Percentiles rank a stretch among this genome's conserved stretches.
These are phyloP conservation scores for Cataglyphis rosenhaueri DNA, from an alignment of 2,888 invertebrate genomes.

Conservation along the genomic window DNA sequence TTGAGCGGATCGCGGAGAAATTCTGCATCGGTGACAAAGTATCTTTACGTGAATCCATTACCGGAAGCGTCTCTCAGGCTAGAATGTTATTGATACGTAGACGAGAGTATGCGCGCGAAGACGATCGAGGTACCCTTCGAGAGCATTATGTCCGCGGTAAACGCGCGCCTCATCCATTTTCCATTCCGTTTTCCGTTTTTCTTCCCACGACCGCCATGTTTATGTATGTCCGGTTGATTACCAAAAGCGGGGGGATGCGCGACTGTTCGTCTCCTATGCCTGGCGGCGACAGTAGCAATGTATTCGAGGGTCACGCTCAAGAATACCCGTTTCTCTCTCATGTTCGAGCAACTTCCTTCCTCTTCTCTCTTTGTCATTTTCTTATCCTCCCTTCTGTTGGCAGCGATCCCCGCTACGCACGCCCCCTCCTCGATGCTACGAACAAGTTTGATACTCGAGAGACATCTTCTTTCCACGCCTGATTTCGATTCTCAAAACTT, in stretches of 20 bases:
- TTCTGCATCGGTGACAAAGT: slow-evolving; percentile 53
- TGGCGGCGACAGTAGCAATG: slow-evolving; percentile 69
- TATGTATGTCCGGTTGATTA: slow-evolving; percentile 71
- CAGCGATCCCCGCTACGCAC: slow-evolving; percentile 59
- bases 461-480: slow-evolving; percentile 77
- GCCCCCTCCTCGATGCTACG: slow-evolving; percentile 68
- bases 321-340: slow-evolving; percentile 63
- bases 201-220: slow-evolving; percentile 58
- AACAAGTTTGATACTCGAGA: slow-evolving; percentile 78
- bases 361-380: slow-evolving; percentile 26
- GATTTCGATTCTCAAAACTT: slow-evolving; percentile 82
- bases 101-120: slow-evolving; percentile 33
- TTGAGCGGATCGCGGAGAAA: slow-evolving; percentile 50
- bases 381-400: slow-evolving; percentile 45
- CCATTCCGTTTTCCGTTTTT: slow-evolving; percentile 40
- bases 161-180: slow-evolving; percentile 52
- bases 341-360: slow-evolving; percentile 42
- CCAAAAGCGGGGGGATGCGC: slow-evolving; percentile 49
- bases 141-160: slow-evolving; percentile 42
- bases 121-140: slow-evolving; percentile 40
- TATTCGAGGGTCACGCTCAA: slow-evolving; percentile 73
- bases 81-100: slow-evolving; percentile 58
- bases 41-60: slow-evolving; percentile 54
- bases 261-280: slow-evolving; percentile 74
- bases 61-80: slow-evolving; percentile 44